Evolutionary conservation across 2,888 invertebrate species (phyloP).

Genomic region (Pseudeuparius sepicola): DNA sequence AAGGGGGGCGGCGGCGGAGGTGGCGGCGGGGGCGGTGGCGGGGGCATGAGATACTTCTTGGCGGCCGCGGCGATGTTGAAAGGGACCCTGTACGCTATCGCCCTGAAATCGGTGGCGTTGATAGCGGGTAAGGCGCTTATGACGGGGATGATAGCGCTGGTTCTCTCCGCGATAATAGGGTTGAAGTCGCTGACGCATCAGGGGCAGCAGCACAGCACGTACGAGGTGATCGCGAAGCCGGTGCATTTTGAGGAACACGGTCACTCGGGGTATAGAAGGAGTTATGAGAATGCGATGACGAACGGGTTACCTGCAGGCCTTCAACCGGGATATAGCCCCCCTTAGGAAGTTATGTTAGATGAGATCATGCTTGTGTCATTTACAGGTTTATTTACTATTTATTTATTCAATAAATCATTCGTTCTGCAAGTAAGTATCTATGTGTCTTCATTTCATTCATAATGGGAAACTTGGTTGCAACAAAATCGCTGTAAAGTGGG

Average conservation of each 20-base stretch:
- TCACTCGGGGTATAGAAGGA: conserved; percentile 42
- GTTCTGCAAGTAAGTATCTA: too few relatives aligned
- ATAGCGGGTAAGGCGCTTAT: too few relatives aligned
- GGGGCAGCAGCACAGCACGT: conserved; percentile 56
- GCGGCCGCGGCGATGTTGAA: conserved; percentile 47
- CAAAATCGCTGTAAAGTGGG: too few relatives aligned
- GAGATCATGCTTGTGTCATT: too few relatives aligned
- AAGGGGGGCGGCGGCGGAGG: conserved; percentile 32
- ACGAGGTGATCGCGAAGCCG: conserved; percentile 71
- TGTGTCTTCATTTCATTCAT: too few relatives aligned
- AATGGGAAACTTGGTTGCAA: too few relatives aligned
- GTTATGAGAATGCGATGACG: too few relatives aligned
- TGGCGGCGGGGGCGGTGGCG: conserved; percentile 45
- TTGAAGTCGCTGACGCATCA: conserved; percentile 45
- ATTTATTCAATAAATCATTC: too few relatives aligned
- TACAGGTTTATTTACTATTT: too few relatives aligned
- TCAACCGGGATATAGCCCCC: conserved; percentile 30
- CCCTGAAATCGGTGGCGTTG: conserved; percentile 63
- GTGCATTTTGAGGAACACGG: conserved; percentile 47
- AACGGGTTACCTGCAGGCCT: conserved; percentile 31
- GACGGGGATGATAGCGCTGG: conserved; percentile 66
- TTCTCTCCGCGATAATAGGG: conserved; percentile 60
- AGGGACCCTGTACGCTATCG: conserved; percentile 66
- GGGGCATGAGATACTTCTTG: conserved; percentile 40
- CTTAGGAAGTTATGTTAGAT: too few relatives aligned